Evolutionary conservation across 2,888 invertebrate genomes (phyloP).

Genomic region (Cylindroiulus punctatus): DNA sequence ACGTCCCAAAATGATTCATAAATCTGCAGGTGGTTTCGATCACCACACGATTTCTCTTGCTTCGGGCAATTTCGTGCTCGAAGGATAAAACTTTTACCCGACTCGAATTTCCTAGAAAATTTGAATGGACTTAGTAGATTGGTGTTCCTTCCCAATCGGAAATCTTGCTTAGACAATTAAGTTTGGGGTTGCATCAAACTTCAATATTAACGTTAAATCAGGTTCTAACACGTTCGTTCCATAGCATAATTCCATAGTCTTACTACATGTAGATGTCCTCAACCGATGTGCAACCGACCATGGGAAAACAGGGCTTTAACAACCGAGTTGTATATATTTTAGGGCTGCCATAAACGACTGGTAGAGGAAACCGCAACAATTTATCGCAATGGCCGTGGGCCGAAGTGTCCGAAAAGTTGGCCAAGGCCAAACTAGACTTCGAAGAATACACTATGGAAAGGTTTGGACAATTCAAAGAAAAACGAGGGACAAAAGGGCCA

Average conservation of each 20-base stretch:
- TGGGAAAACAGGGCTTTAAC: too few species aligned
- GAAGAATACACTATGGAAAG: conserved; percentile 10
- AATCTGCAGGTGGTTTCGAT: neutral
- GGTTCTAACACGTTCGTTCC: neutral
- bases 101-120: neutral
- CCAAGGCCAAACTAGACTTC: neutral
- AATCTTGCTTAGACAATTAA: neutral
- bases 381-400: neutral
- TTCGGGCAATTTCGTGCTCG: neutral
- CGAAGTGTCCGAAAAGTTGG: neutral
- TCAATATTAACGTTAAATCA: neutral
- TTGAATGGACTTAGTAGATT: neutral
- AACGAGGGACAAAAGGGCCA: neutral
- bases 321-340: neutral
- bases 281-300: neutral
- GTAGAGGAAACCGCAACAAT: neutral
- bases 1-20: neutral
- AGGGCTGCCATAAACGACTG: neutral
- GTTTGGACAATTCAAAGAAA: conserved; percentile 8
- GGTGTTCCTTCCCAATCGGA: neutral
- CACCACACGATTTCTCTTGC: neutral
- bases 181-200: neutral
- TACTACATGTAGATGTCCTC: too few species aligned
- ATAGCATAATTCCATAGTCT: too few species aligned
- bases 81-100: neutral